Conservation (phyloP, 2,113 vertebrate species). For the Hemiprocne comata region DNA sequence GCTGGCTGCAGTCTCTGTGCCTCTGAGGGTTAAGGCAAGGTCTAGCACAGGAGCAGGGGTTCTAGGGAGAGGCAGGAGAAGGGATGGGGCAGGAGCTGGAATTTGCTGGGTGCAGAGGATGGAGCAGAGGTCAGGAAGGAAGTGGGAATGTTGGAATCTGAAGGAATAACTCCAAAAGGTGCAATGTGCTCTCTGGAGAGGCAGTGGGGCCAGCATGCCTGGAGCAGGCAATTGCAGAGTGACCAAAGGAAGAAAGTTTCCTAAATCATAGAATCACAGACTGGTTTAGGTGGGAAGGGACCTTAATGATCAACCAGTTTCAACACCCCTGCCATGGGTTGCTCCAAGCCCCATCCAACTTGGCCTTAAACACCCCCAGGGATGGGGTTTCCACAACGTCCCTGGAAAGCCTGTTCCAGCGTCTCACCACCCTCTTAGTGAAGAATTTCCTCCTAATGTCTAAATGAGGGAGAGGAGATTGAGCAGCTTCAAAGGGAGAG, state of each 20-base stretch:
- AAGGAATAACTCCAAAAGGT: not conserved
- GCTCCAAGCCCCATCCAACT: too few species aligned
- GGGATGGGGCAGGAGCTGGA: not conserved
- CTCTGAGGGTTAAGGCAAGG: not conserved
- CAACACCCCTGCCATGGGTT: too few species aligned
- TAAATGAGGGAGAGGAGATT: not conserved
- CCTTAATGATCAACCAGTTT: too few species aligned
- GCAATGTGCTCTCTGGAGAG: rapidly evolving
- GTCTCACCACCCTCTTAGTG: too few species aligned
- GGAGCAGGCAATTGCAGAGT: rapidly evolving
- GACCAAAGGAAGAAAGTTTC: not conserved
- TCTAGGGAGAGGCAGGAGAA: not conserved
- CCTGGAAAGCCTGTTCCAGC: too few species aligned
- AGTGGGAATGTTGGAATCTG: rapidly evolving
- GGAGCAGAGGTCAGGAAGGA: not conserved
- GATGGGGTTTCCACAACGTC: too few species aligned
- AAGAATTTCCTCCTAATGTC: too few species aligned
- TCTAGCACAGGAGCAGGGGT: rapidly evolving
- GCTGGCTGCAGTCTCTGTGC: not conserved
- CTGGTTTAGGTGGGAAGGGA: too few species aligned
- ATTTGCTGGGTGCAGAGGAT: not conserved
- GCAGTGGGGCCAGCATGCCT: rapidly evolving
- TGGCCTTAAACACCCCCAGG: too few species aligned
- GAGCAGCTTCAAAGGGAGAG: not conserved
- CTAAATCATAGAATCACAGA: not conserved